Percentiles rank a stretch among this genome's conserved stretches.
Evolutionary conservation across 1,140 invertebrate genomes (phyloP).

Genomic region (Tetranychus urticae): DNA sequence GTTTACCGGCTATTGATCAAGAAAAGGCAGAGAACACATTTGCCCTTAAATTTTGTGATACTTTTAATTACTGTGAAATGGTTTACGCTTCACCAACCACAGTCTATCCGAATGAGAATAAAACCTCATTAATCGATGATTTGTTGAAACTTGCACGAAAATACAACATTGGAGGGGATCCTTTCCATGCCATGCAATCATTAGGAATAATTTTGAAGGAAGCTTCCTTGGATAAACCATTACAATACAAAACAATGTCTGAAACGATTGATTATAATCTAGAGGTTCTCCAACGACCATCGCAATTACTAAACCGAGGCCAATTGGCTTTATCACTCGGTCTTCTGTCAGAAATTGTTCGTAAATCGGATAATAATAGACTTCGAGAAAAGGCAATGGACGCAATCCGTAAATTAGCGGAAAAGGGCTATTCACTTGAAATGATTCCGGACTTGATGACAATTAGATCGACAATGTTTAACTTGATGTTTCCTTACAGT

Average conservation of each 20-base stretch:
- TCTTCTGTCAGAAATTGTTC: neutral
- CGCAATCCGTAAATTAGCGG: neutral
- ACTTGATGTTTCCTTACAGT: neutral
- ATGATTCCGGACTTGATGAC: neutral
- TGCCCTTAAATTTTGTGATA: slow-evolving; percentile 3
- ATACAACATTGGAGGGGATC: slow-evolving; percentile 4
- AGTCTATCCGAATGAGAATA: neutral
- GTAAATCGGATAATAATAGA: neutral
- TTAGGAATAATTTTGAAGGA: neutral
- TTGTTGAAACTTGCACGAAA: neutral
- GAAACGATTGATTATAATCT: slow-evolving; percentile 3
- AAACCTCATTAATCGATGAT: neutral
- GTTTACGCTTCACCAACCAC: neutral
- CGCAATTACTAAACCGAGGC: neutral
- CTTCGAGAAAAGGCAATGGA: neutral
- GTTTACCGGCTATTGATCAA: slow-evolving; percentile 2
- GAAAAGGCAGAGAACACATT: neutral
- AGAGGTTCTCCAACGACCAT: slow-evolving; percentile 1
- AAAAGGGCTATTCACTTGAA: slow-evolving; percentile 3
- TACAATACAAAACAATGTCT: slow-evolving; percentile 1
- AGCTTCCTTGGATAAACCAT: neutral
- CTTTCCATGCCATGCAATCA: neutral
- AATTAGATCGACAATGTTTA: neutral
- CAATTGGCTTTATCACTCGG: slow-evolving; percentile 2
- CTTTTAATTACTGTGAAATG: slow-evolving; percentile 6